Percentiles rank a stretch among this genome's conserved stretches.
These are phyloP conservation scores for Cremastobaeus sp. DNA, from an alignment of 2,888 invertebrate species.

Conservation along the genomic window DNA sequence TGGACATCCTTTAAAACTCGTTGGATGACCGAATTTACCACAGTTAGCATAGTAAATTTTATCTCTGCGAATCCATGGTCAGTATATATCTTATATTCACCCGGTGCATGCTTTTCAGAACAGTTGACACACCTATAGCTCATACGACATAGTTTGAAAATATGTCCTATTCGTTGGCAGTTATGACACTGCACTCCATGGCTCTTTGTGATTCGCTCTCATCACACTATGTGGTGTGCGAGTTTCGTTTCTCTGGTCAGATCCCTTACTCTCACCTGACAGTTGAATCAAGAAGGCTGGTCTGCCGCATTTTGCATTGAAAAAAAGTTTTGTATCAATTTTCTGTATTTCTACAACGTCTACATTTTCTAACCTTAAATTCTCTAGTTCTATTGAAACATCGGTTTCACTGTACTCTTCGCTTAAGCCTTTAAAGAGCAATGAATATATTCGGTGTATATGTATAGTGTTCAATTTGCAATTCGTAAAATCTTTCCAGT, in stretches of 20 bases:
- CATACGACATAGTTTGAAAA: conserved; percentile 23
- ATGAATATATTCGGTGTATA: conserved; percentile 23
- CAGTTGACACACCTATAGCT: conserved; percentile 45
- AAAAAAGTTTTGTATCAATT: conserved; percentile 31
- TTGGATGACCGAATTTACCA: conserved; percentile 38
- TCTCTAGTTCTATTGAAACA: not conserved
- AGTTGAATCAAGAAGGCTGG: conserved; percentile 21
- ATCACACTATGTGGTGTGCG: conserved; percentile 20
- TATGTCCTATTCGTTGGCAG: conserved; percentile 35
- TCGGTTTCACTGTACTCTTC: conserved; percentile 4
- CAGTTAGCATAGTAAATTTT: no score
- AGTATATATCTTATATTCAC: conserved; percentile 20
- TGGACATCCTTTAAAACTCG: conserved; percentile 55
- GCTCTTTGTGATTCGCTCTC: conserved; percentile 29
- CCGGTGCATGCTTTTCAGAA: conserved; percentile 24
- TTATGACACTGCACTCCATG: conserved; percentile 19
- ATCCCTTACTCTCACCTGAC: not conserved
- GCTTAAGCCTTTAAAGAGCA: conserved; percentile 17
- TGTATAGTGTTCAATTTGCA: conserved; percentile 8
- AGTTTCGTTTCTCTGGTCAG: conserved; percentile 13
- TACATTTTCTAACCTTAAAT: conserved; percentile 8
- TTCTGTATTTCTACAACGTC: conserved; percentile 34
- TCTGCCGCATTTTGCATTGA: conserved; percentile 12
- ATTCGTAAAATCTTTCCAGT: not conserved
- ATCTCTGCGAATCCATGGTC: conserved; percentile 1